phyloP scores from a whole-genome alignment of 2,113 vertebrate species.

The Dissostichus mawsoni region DNA sequence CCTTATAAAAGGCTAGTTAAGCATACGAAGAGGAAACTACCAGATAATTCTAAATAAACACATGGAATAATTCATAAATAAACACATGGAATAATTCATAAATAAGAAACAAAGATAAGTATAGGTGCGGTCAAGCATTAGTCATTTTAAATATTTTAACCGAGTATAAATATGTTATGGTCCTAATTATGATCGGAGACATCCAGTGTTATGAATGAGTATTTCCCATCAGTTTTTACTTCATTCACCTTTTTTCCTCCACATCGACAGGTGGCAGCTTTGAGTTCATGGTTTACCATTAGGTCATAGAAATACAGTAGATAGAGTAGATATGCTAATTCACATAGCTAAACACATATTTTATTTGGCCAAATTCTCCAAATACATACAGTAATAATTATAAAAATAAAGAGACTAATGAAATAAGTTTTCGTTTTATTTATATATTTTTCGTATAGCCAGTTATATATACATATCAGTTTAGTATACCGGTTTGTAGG shows the following conservation, averaged over 20 bases:
- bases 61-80: background rate
- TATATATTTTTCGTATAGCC: background rate
- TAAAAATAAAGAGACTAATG: background rate
- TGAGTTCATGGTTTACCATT: background rate
- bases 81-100: background rate
- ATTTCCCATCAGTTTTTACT: background rate
- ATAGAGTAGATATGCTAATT: constrained; percentile 9
- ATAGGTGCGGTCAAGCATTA: background rate
- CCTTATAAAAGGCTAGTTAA: background rate
- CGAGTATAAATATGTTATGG: background rate
- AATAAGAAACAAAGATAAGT: background rate
- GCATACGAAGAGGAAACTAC: background rate
- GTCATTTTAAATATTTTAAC: background rate
- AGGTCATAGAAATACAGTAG: constrained; percentile 20
- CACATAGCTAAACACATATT: background rate
- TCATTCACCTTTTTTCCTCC: background rate
- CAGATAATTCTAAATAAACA: background rate
- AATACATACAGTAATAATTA: too few relatives aligned
- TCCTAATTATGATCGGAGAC: constrained; percentile 30
- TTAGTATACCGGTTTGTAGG: background rate
- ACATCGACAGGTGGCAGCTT: constrained; percentile 46
- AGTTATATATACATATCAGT: background rate
- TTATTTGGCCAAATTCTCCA: too few relatives aligned
- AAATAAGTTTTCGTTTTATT: background rate
- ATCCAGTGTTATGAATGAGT: constrained; percentile 11